phyloP scores from a whole-genome alignment of 2,888 invertebrate species.

The Byasa hedistus region DNA sequence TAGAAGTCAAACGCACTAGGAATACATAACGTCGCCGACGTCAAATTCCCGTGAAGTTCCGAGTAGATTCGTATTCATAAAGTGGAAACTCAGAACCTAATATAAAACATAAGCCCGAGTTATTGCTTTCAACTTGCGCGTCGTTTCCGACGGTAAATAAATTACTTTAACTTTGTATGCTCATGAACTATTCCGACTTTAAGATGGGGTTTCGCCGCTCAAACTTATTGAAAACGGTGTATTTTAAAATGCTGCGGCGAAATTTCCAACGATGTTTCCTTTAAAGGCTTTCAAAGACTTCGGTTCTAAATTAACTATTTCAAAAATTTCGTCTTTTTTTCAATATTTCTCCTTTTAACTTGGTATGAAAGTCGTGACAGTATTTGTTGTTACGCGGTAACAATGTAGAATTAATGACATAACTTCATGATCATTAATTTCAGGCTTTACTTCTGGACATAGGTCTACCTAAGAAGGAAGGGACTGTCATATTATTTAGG shows the following conservation, averaged over 20 bases:
- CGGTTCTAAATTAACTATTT: neutral
- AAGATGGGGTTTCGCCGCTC: constrained; percentile 24
- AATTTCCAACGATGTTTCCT: constrained; percentile 8
- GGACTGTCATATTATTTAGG: too few relatives aligned
- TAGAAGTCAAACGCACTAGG: constrained; percentile 33
- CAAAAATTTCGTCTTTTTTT: neutral
- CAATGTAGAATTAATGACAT: neutral
- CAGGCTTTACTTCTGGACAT: too few relatives aligned
- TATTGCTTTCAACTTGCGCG: constrained; percentile 44
- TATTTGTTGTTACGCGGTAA: neutral
- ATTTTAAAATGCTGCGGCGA: constrained; percentile 6
- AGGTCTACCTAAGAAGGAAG: too few relatives aligned
- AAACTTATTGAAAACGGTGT: constrained; percentile 20
- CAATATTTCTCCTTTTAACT: neutral
- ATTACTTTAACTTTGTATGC: constrained; percentile 37
- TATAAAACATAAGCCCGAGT: constrained; percentile 47
- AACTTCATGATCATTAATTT: too few relatives aligned
- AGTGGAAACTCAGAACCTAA: constrained; percentile 45
- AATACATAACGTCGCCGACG: constrained; percentile 34
- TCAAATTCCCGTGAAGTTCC: constrained; percentile 40
- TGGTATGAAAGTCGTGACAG: neutral
- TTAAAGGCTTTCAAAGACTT: neutral
- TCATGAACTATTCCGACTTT: constrained; percentile 37
- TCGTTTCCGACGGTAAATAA: constrained; percentile 44
- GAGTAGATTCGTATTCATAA: constrained; percentile 44